Evolutionary conservation across 92 coral and sea anemone genomes (phyloP).

Genomic region (Meandrina meandrites): DNA sequence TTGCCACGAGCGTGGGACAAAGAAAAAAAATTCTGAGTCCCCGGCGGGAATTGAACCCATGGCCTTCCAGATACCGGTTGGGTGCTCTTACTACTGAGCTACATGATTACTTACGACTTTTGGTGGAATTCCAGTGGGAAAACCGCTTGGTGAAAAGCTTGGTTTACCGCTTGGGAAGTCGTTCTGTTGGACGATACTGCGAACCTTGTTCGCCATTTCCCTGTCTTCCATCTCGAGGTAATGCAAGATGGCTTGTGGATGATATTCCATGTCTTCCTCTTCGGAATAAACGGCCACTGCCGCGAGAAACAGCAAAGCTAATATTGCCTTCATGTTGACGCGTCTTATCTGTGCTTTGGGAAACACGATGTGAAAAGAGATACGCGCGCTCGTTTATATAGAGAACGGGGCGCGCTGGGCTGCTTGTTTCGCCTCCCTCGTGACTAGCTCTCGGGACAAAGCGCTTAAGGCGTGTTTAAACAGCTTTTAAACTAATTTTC

Average conservation of each 20-base stretch:
- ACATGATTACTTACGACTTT: constrained; percentile 22
- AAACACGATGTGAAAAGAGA: constrained; percentile 22
- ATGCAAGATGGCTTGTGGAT: constrained; percentile 35
- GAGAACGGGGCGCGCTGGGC: background rate
- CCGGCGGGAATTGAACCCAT: no score
- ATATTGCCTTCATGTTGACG: constrained; percentile 21
- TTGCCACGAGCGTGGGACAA: no score
- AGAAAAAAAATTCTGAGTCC: no score
- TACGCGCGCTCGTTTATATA: constrained; percentile 9
- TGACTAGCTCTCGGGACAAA: background rate
- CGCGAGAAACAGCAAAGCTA: constrained; percentile 29
- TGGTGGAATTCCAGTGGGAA: constrained; percentile 24
- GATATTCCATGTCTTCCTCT: constrained; percentile 23
- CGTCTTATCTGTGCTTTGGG: constrained; percentile 1
- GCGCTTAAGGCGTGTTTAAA: background rate
- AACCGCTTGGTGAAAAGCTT: background rate
- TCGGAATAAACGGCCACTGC: constrained; percentile 3
- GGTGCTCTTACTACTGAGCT: no score
- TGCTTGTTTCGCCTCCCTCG: background rate
- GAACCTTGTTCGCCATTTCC: constrained; percentile 20
- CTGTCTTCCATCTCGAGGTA: constrained; percentile 39
- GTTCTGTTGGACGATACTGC: background rate
- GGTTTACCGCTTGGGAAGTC: background rate
- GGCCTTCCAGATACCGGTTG: no score
- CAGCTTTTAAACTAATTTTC: constrained; percentile 20